These are phyloP conservation scores for Lasius fuliginosus DNA, from an alignment of 2,888 invertebrate species.

Conservation along the genomic window DNA sequence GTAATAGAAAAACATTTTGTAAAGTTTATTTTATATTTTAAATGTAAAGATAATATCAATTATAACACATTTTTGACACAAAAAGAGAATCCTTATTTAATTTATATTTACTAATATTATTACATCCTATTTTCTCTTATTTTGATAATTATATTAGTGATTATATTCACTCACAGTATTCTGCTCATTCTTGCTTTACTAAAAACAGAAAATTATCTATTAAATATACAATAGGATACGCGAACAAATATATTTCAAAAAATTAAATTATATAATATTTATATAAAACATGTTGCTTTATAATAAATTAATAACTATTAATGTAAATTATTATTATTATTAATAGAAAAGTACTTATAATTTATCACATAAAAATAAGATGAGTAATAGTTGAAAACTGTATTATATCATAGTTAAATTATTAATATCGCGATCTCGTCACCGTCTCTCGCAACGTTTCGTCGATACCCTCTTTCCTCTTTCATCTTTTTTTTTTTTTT, in stretches of 20 bases:
- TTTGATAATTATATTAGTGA: not conserved
- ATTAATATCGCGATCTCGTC: constrained; percentile 31
- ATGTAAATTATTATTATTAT: not conserved
- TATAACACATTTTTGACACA: not conserved
- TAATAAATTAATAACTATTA: not conserved
- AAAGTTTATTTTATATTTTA: not conserved
- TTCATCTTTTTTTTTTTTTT: constrained; percentile 16
- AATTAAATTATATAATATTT: not conserved
- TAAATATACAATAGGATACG: not conserved
- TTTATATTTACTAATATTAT: not conserved
- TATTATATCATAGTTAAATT: not conserved
- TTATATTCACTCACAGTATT: not conserved
- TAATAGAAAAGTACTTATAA: not conserved
- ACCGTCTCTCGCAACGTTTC: constrained; percentile 19
- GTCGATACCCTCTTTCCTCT: not conserved
- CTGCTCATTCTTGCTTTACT: not conserved
- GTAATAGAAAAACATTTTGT: not conserved
- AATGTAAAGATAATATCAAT: not conserved
- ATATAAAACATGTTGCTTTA: not conserved
- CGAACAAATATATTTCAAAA: not conserved
- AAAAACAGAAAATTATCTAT: not conserved
- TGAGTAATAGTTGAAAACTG: not conserved
- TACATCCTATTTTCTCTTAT: too few species aligned
- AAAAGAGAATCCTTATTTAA: not conserved
- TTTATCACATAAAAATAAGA: not conserved